A percentile compares a stretch with the other conserved stretches of the same genome.
phyloP scores from a whole-genome alignment of 2,113 vertebrate species.

The Cavia porcellus region DNA sequence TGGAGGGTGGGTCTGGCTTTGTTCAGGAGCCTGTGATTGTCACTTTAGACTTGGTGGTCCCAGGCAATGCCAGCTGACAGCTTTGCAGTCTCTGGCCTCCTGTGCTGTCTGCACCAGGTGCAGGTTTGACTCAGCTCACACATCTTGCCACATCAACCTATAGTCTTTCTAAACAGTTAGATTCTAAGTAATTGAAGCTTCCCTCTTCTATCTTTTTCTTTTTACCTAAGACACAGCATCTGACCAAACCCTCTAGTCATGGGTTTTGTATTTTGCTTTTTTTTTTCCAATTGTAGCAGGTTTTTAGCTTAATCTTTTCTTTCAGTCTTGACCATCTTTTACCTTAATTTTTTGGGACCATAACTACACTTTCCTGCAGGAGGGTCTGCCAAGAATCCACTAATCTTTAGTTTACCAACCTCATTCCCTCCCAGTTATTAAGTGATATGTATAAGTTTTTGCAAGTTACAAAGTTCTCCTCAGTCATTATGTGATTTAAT shows the following conservation, averaged over 20 bases:
- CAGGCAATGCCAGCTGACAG: too few species aligned
- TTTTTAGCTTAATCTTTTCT: background rate
- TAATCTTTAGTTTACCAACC: background rate
- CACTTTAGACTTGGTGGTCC: too few species aligned
- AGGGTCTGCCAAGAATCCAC: background rate
- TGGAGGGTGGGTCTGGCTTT: too few species aligned
- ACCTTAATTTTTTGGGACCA: constrained; percentile 11
- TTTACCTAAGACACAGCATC: too few species aligned
- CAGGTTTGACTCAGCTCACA: background rate
- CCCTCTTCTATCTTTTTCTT: background rate
- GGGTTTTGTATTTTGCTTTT: background rate
- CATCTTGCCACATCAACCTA: background rate
- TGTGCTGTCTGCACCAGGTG: fast-evolving
- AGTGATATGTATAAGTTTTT: background rate
- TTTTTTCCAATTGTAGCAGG: background rate
- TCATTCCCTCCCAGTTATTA: background rate
- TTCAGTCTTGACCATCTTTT: too few species aligned
- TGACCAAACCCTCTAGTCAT: constrained; percentile 3
- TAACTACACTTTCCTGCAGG: background rate
- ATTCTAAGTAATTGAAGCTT: background rate
- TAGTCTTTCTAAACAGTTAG: too few species aligned
- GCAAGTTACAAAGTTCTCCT: background rate
- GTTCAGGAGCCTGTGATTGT: too few species aligned
- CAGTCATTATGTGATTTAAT: background rate
- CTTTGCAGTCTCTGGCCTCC: too few species aligned